Evolutionary conservation across 2,113 vertebrate genomes (phyloP), one percentile per base, ranked within the genome.

Genomic region (Trinectes maculatus): DNA sequence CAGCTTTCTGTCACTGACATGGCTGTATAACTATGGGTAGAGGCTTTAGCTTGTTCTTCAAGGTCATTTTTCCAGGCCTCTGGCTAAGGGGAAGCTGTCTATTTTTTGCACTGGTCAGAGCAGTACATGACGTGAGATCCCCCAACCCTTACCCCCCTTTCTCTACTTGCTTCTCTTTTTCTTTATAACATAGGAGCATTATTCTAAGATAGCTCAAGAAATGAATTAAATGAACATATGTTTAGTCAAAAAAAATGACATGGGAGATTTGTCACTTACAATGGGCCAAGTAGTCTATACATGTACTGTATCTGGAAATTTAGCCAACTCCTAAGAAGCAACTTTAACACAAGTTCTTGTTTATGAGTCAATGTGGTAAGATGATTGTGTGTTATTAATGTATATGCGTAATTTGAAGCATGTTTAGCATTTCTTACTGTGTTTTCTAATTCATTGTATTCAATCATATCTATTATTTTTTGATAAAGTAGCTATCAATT

Each of bases 41-140:
- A 77, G 63, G 42, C 64, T 83, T 63, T 66, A 84, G 60, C 60
- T 81, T 80, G 69, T 80, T 80, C 71, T 88, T 48, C 78, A 83
- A 85, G 78, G 83, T 88, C 87, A 88, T 77, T 85, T 79, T 76
- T 87, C 66, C 65, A 79, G 71, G 69, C 73, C 67, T 79, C 62
- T 87, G 71, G 72, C 77, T 71, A 46, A 80, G 51, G 62, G 57
- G 64, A 80, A 79, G 65, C 71, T 84, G 79, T 78, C 75, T 85
- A 57, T 77, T 87, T 83, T 77, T 77, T 90, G 69, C 60, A 56
- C 54, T 75, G 59, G 59, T 79, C 72, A 85, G 69, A 71, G 79
- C 34, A 70, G 58, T 77, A 39, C 49, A 71, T 80, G 80, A 77
- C 49, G 37, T 64, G 61, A 64, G 71, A 49, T 36, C 13, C 3